Percentiles rank a stretch among this genome's conserved stretches.
phyloP scores from a whole-genome alignment of 2,113 vertebrate species.

The Lepidiolamprologus cunningtoni region DNA sequence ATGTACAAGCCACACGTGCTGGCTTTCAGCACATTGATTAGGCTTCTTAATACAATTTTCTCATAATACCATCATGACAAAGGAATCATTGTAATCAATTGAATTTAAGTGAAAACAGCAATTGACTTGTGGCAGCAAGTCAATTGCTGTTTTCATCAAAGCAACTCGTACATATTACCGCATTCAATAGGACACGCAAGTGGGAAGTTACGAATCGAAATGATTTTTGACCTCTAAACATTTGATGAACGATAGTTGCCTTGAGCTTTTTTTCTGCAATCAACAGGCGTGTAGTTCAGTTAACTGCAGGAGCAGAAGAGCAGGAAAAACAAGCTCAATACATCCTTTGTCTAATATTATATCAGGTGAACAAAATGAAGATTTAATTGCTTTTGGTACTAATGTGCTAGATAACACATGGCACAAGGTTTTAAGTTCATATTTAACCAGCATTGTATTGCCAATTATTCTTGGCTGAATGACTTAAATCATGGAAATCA shows the following conservation, averaged over 20 bases:
- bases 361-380: not conserved
- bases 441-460: not conserved
- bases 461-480: not conserved
- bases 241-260: not conserved
- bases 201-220: not conserved
- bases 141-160: not conserved
- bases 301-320: not conserved
- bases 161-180: fast-evolving
- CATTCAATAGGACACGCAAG: not conserved
- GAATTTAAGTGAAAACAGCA: slow-evolving; percentile 5
- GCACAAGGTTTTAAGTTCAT: not conserved
- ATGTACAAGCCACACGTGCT: not conserved
- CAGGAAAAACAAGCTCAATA: not conserved
- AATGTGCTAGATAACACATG: not conserved
- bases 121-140: not conserved
- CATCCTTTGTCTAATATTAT: not conserved
- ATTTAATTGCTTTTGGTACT: not conserved
- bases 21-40: slow-evolving; percentile 6
- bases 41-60: not conserved
- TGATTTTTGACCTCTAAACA: not conserved
- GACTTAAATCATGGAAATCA: not conserved
- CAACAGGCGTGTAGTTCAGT: not conserved
- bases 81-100: not conserved
- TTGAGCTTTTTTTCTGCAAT: not conserved
- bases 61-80: slow-evolving; percentile 6